Evolutionary conservation across 2,888 invertebrate species (phyloP).

Genomic region (Hipparchia sbordonii): DNA sequence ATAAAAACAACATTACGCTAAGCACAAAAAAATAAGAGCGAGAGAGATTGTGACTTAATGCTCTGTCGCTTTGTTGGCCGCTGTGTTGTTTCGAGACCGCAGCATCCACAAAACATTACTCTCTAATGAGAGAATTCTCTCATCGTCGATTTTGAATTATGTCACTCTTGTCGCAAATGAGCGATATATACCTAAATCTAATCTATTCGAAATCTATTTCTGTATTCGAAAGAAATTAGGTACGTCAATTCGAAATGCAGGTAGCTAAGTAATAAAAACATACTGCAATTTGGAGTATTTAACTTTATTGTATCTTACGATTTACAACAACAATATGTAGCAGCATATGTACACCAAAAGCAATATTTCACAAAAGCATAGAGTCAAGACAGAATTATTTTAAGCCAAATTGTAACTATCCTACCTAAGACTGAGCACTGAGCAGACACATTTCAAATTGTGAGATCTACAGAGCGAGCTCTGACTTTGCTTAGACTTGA

Average conservation of each 20-base stretch:
- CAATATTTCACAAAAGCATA: conserved; percentile 31
- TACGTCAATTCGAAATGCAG: not conserved
- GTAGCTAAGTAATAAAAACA: conserved; percentile 17
- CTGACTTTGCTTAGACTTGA: no score
- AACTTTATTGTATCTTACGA: conserved; percentile 25
- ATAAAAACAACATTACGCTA: no score
- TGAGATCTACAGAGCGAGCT: no score
- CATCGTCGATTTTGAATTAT: no score
- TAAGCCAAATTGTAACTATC: conserved; percentile 15
- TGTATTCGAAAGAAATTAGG: not conserved
- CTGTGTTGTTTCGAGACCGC: no score
- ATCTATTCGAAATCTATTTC: not conserved
- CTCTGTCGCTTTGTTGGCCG: no score
- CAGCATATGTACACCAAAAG: conserved; percentile 26
- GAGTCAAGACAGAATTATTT: conserved; percentile 27
- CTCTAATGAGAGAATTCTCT: no score
- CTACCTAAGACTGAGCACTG: conserved; percentile 10
- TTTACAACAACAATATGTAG: conserved; percentile 21
- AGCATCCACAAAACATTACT: no score
- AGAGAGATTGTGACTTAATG: no score
- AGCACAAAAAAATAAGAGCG: no score
- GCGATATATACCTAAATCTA: no score
- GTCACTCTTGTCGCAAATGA: no score
- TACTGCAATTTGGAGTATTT: conserved; percentile 21
- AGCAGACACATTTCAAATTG: conserved; percentile 3